These are phyloP conservation scores for Diorhabda elongata DNA, from an alignment of 1,140 invertebrate species.

Conservation along the genomic window DNA sequence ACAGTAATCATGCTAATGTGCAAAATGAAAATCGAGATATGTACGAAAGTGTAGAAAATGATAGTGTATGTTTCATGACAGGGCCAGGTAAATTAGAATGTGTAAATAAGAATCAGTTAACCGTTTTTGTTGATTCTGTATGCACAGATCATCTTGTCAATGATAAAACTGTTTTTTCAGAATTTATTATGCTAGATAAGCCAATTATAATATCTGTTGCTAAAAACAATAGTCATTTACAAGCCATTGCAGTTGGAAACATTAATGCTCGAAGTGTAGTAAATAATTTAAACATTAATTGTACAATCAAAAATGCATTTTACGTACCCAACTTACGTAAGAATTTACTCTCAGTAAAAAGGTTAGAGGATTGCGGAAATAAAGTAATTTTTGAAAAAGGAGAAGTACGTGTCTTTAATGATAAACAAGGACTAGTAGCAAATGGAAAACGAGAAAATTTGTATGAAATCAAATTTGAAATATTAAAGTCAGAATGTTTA, in stretches of 20 bases:
- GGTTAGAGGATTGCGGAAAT: too few relatives aligned
- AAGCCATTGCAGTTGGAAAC: constrained; percentile 1
- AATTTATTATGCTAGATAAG: background rate
- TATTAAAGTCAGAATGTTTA: too few relatives aligned
- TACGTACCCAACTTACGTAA: background rate
- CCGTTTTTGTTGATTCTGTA: background rate
- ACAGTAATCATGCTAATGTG: background rate
- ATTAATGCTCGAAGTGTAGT: background rate
- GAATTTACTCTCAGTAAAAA: constrained; percentile 7
- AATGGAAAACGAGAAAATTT: too few relatives aligned
- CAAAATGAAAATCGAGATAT: too few relatives aligned
- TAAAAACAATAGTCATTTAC: constrained; percentile 9
- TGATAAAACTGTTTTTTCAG: background rate
- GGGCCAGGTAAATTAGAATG: background rate
- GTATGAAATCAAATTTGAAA: too few relatives aligned
- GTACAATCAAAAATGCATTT: constrained; percentile 5
- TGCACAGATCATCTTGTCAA: background rate
- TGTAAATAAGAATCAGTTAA: background rate
- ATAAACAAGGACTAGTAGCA: too few relatives aligned
- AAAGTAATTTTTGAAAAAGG: too few relatives aligned
- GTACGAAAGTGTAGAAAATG: background rate
- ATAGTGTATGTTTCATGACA: background rate
- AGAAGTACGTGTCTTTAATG: too few relatives aligned
- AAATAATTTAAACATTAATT: background rate
- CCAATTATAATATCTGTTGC: constrained; percentile 1